Percentiles rank a stretch among this genome's conserved stretches.
Evolutionary conservation across 2,888 invertebrate species (phyloP).

Genomic region (Resseliella maxima): DNA sequence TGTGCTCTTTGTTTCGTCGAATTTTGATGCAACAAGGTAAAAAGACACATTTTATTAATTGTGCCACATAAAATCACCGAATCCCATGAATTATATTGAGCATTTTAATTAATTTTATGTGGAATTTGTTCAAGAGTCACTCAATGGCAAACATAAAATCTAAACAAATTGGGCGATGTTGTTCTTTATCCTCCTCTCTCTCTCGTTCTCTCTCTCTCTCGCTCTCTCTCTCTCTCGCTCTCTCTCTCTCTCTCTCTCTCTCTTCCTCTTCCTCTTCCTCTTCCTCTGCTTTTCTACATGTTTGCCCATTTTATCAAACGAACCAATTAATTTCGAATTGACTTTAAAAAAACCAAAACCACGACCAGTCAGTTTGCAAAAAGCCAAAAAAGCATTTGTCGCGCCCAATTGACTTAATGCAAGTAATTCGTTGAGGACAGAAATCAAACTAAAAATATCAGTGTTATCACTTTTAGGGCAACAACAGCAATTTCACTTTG

Average conservation of each 20-base stretch:
- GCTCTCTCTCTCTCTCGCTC: too few species aligned
- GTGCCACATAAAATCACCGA: conserved; percentile 24
- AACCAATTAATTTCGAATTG: conserved; percentile 22
- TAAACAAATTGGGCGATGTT: background rate
- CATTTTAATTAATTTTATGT: conserved; percentile 41
- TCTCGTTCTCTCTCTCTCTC: too few species aligned
- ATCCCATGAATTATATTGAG: conserved; percentile 32
- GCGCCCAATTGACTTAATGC: background rate
- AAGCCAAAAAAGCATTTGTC: background rate
- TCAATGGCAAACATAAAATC: conserved; percentile 2
- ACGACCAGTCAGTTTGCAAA: background rate
- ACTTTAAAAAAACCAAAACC: background rate
- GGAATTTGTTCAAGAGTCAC: background rate
- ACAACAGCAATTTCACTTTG: conserved; percentile 95
- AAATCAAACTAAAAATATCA: conserved; percentile 63
- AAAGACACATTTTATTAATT: conserved; percentile 51
- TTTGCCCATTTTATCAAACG: background rate
- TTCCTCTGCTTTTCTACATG: too few species aligned
- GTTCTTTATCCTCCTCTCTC: too few species aligned
- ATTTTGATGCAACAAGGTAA: background rate
- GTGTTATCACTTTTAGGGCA: conserved; percentile 94
- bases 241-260: too few species aligned
- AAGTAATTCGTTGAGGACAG: conserved; percentile 28
- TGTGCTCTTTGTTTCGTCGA: background rate
- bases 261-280: too few species aligned